These are phyloP conservation scores for Pomacea canaliculata DNA, from an alignment of 2,888 invertebrate species.

Conservation along the genomic window DNA sequence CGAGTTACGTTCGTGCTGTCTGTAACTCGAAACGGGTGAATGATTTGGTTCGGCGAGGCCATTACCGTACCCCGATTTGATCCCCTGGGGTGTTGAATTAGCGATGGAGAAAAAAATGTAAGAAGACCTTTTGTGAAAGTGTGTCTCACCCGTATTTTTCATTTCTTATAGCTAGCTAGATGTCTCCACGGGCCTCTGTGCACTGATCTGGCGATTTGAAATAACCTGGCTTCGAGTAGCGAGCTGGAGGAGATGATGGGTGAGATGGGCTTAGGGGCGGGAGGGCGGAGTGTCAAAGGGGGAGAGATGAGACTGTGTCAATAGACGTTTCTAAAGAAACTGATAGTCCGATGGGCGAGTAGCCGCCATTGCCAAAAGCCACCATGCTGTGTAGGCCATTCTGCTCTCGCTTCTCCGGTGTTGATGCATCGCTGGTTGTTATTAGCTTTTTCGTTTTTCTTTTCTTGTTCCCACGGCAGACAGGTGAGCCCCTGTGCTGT, in stretches of 20 bases:
- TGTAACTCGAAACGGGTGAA: conserved; percentile 2
- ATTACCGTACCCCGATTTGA: neutral
- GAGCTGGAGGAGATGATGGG: neutral
- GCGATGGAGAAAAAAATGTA: neutral
- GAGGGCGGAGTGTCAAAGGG: neutral
- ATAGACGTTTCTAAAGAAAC: neutral
- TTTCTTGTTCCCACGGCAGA: neutral
- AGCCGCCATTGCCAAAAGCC: neutral
- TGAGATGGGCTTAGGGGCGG: neutral
- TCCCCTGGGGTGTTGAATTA: conserved; percentile 4
- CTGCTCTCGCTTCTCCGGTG: neutral
- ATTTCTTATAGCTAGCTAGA: neutral
- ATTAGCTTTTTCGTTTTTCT: conserved; percentile 3
- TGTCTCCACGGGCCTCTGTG: no score
- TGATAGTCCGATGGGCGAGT: neutral
- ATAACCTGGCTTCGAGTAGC: neutral
- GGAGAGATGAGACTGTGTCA: neutral
- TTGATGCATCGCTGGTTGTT: conserved; percentile 1
- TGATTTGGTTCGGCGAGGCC: neutral
- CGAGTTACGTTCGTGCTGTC: neutral
- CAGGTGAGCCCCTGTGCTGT: conserved; percentile 1
- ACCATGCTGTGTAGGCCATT: no score
- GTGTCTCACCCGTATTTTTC: neutral
- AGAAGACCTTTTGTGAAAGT: neutral
- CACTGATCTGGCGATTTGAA: conserved; percentile 13